Evolutionary conservation across 2,888 invertebrate genomes (phyloP).

Genomic region (Nineta flava): DNA sequence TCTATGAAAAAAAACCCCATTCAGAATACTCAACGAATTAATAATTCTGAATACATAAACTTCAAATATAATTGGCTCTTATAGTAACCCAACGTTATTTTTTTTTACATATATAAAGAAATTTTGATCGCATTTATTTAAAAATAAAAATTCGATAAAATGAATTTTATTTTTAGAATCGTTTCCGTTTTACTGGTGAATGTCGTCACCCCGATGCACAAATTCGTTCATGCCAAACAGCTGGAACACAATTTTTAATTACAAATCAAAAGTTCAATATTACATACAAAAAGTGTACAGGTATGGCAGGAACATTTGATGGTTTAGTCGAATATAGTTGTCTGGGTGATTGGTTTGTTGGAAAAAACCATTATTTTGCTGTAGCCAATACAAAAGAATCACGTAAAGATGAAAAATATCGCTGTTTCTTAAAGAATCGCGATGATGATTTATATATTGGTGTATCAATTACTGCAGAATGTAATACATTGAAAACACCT

Average conservation of each 20-base stretch:
- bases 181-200: constrained; percentile 81
- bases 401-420: constrained; percentile 83
- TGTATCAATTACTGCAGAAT: constrained; percentile 86
- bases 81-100: too few relatives aligned
- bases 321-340: constrained; percentile 88
- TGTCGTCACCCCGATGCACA: constrained; percentile 79
- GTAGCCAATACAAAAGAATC: constrained; percentile 96
- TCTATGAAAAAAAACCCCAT: too few relatives aligned
- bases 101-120: too few relatives aligned
- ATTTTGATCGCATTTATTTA: too few relatives aligned
- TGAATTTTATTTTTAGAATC: constrained; percentile 41
- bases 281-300: constrained; percentile 77
- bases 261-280: constrained; percentile 95
- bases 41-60: too few relatives aligned
- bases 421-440: constrained; percentile 86
- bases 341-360: constrained; percentile 89
- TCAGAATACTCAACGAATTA: too few relatives aligned
- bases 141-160: too few relatives aligned
- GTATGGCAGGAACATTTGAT: constrained; percentile 80
- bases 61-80: too few relatives aligned
- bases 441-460: constrained; percentile 87
- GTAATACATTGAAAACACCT: constrained; percentile 80
- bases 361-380: constrained; percentile 91
- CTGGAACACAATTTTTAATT: constrained; percentile 88
- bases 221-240: constrained; percentile 87